A percentile compares a stretch with the other conserved stretches of the same genome.
Evolutionary conservation across 2,888 invertebrate species (phyloP).

Genomic region (Tillus elongatus): DNA sequence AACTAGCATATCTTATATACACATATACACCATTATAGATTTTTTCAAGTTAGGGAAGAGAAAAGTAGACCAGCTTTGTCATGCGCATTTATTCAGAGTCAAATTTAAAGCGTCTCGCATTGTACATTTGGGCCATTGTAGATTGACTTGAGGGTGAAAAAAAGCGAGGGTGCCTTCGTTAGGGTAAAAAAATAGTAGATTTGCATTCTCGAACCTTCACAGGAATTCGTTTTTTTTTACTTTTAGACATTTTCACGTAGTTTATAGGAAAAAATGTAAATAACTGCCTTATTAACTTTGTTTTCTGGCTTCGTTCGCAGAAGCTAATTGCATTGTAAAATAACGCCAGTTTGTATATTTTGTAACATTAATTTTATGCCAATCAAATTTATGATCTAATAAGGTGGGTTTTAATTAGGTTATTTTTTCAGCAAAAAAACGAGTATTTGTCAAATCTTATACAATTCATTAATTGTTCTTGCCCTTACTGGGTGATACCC

Average conservation of each 20-base stretch:
- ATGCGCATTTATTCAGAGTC: slow-evolving; percentile 27
- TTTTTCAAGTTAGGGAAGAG: slow-evolving; percentile 43
- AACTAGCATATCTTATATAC: slow-evolving; percentile 44
- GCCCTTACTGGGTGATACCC: no score
- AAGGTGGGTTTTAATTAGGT: no score
- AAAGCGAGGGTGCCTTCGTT: slow-evolving; percentile 44
- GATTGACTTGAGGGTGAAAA: slow-evolving; percentile 42
- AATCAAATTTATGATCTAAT: no score
- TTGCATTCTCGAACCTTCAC: slow-evolving; percentile 40
- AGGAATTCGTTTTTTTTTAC: slow-evolving; percentile 30
- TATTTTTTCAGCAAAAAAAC: no score
- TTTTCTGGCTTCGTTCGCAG: no score
- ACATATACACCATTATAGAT: slow-evolving; percentile 44
- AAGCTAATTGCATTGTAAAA: no score
- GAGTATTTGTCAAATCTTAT: no score
- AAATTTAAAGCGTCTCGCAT: slow-evolving; percentile 26
- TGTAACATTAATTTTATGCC: no score
- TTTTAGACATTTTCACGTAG: not conserved
- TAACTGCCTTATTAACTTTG: no score
- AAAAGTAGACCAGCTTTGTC: slow-evolving; percentile 30
- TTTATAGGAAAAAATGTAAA: no score
- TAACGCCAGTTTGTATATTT: no score
- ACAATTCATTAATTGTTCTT: no score
- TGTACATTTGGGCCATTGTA: slow-evolving; percentile 31
- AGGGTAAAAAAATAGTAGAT: slow-evolving; percentile 44